Evolutionary conservation across 2,888 invertebrate genomes (phyloP).

Genomic region (Tipula unca): DNA sequence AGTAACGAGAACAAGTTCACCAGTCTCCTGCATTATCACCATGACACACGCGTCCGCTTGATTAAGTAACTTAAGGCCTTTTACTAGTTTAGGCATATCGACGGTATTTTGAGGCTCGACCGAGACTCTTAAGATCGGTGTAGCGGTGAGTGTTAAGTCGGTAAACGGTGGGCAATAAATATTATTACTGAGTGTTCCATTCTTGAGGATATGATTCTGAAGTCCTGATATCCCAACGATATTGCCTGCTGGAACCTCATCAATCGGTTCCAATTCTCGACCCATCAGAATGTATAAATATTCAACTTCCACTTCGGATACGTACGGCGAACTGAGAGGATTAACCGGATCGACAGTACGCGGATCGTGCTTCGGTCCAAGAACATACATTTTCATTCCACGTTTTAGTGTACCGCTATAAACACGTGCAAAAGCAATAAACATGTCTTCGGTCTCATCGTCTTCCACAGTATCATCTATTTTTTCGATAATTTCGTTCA

Average conservation of each 20-base stretch:
- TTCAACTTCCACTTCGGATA: constrained; percentile 47
- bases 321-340: constrained; percentile 35
- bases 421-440: constrained; percentile 87
- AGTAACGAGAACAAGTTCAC: constrained; percentile 90
- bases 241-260: constrained; percentile 80
- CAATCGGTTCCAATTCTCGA: constrained; percentile 71
- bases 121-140: constrained; percentile 89
- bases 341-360: constrained; percentile 39
- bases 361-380: constrained; percentile 86
- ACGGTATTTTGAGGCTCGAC: constrained; percentile 76
- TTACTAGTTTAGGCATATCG: constrained; percentile 65
- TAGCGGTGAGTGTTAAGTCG: constrained; percentile 64
- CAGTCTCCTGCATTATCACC: constrained; percentile 82
- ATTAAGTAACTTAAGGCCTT: constrained; percentile 76
- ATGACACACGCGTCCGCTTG: constrained; percentile 88
- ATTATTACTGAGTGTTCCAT: constrained; percentile 78
- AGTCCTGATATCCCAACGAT: constrained; percentile 85
- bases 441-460: constrained; percentile 46
- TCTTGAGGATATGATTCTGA: constrained; percentile 76
- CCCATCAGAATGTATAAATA: constrained; percentile 89
- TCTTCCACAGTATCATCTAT: constrained; percentile 26
- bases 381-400: constrained; percentile 71
- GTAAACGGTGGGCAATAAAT: constrained; percentile 80
- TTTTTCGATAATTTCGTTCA: constrained; percentile 29
- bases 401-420: constrained; percentile 76